These are phyloP conservation scores for Dasyornis broadbenti DNA, from an alignment of 2,113 vertebrate genomes.

Conservation along the genomic window DNA sequence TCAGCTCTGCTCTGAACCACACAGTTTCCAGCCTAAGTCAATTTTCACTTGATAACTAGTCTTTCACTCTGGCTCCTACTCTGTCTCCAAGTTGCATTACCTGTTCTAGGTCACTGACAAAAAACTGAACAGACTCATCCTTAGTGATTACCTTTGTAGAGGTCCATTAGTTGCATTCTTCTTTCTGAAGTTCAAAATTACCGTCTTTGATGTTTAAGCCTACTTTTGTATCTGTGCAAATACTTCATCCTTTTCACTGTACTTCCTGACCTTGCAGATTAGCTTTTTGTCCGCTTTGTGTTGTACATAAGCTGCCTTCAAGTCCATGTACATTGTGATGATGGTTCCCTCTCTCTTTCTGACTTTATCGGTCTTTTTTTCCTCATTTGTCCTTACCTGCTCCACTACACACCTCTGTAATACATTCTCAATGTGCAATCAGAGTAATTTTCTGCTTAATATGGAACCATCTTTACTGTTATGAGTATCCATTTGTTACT, in stretches of 20 bases:
- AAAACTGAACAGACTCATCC: neutral
- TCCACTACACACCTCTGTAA: neutral
- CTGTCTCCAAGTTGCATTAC: neutral
- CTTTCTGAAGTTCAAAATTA: neutral
- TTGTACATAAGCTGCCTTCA: neutral
- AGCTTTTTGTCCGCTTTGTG: neutral
- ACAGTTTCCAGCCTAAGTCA: neutral
- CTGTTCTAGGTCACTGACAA: neutral
- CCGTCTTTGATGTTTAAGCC: neutral
- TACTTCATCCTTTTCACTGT: neutral
- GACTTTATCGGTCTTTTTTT: neutral
- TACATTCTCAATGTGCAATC: neutral
- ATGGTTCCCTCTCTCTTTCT: neutral
- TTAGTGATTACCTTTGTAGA: neutral
- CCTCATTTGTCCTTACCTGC: neutral
- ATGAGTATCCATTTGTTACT: neutral
- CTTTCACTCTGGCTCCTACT: neutral
- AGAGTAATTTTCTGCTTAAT: neutral
- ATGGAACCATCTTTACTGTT: neutral
- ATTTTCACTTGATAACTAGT: neutral
- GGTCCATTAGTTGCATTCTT: neutral
- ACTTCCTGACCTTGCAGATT: neutral
- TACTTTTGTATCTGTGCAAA: neutral
- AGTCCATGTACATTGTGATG: neutral
- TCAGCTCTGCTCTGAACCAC: conserved; percentile 11